phyloP scores from a whole-genome alignment of 2,113 vertebrate species.

The Leptosomus discolor region DNA sequence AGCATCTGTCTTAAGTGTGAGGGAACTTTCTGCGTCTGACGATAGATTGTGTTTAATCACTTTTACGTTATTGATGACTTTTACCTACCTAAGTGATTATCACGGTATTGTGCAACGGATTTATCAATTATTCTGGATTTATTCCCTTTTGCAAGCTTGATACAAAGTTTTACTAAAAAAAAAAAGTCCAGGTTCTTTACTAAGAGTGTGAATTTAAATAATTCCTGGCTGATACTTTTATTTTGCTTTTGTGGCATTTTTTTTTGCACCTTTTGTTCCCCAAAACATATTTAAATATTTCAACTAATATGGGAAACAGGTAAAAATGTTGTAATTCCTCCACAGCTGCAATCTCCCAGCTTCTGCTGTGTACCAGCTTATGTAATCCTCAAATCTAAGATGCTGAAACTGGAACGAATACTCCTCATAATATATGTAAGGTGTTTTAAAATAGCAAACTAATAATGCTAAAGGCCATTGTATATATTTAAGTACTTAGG shows the following conservation, averaged over 20 bases:
- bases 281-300: neutral
- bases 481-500: neutral
- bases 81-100: neutral
- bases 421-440: neutral
- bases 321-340: neutral
- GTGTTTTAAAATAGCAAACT: neutral
- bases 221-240: neutral
- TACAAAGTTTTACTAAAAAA: neutral
- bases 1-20: neutral
- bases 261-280: neutral
- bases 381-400: neutral
- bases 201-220: neutral
- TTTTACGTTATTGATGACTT: neutral
- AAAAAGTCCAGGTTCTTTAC: neutral
- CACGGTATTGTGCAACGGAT: neutral
- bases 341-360: neutral
- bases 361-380: neutral
- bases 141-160: neutral
- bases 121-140: neutral
- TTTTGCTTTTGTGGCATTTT: neutral
- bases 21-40: neutral
- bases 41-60: neutral
- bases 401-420: neutral
- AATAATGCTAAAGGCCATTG: neutral
- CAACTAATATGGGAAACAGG: neutral